phyloP scores from a whole-genome alignment of 2,888 invertebrate species.

The Tryphoninae sp. region DNA sequence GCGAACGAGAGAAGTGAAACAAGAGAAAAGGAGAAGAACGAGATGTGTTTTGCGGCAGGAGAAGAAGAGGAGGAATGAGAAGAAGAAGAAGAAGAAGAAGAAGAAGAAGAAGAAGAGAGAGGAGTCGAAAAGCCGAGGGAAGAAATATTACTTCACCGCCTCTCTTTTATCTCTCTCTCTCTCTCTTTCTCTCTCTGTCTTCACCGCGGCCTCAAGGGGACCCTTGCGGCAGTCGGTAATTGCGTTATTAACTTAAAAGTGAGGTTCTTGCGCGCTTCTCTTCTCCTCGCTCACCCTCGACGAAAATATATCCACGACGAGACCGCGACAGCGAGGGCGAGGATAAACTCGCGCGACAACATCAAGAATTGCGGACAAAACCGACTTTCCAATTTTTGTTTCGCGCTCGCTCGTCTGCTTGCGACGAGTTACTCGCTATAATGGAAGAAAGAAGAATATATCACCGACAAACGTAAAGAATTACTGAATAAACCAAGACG shows the following conservation, averaged over 20 bases:
- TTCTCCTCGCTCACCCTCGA: constrained; percentile 29
- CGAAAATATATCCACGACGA: constrained; percentile 34
- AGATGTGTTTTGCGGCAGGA: constrained; percentile 54
- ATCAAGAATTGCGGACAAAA: constrained; percentile 74
- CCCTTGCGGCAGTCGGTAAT: constrained; percentile 67
- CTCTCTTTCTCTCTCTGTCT: too few relatives aligned
- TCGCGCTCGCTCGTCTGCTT: constrained; percentile 30
- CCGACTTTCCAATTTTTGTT: constrained; percentile 58
- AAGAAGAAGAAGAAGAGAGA: neutral
- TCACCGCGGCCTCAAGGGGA: constrained; percentile 61
- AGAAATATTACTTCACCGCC: constrained; percentile 44
- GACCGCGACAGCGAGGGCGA: constrained; percentile 39
- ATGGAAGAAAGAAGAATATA: constrained; percentile 19
- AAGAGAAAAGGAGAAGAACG: constrained; percentile 1
- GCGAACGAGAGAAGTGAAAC: constrained; percentile 26
- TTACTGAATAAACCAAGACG: neutral
- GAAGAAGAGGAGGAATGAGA: constrained; percentile 22
- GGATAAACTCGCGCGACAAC: constrained; percentile 63
- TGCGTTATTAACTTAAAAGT: constrained; percentile 70
- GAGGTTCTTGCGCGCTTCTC: constrained; percentile 60
- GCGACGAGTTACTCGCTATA: neutral
- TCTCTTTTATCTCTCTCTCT: neutral
- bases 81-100: constrained; percentile 5
- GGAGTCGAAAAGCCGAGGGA: constrained; percentile 40
- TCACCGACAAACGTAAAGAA: neutral